phyloP scores from a whole-genome alignment of 2,113 vertebrate species.

The Bubo bubo region DNA sequence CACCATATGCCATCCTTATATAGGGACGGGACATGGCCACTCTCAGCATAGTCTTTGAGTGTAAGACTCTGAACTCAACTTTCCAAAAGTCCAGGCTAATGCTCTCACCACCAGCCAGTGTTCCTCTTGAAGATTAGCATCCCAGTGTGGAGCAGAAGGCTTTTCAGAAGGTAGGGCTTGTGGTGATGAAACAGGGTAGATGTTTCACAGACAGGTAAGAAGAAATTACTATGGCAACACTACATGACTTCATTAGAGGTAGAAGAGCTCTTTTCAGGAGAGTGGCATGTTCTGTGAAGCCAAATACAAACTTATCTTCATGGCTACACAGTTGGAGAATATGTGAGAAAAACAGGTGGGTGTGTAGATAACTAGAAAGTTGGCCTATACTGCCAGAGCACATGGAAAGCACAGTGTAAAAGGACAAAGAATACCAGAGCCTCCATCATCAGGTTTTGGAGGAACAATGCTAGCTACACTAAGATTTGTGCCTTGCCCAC shows the following conservation, averaged over 20 bases:
- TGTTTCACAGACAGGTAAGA: neutral
- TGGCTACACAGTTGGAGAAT: neutral
- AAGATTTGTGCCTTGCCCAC: neutral
- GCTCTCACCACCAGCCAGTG: neutral
- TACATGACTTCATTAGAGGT: neutral
- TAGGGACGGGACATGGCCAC: accelerated
- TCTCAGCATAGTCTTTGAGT: neutral
- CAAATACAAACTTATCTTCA: neutral
- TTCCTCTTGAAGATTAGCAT: neutral
- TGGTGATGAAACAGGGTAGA: neutral
- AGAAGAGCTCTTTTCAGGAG: neutral
- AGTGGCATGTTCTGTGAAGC: neutral
- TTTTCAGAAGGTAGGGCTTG: neutral
- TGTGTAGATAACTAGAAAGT: neutral
- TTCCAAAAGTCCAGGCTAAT: neutral
- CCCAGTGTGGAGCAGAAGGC: neutral
- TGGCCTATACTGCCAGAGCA: neutral
- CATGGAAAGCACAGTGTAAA: neutral
- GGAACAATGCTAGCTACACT: neutral
- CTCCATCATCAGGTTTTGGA: neutral
- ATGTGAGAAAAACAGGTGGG: neutral
- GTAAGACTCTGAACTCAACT: neutral
- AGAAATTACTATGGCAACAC: neutral
- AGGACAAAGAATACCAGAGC: neutral
- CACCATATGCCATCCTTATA: neutral